Conservation (phyloP, 2,113 vertebrate species). For the Labrus mixtus region DNA sequence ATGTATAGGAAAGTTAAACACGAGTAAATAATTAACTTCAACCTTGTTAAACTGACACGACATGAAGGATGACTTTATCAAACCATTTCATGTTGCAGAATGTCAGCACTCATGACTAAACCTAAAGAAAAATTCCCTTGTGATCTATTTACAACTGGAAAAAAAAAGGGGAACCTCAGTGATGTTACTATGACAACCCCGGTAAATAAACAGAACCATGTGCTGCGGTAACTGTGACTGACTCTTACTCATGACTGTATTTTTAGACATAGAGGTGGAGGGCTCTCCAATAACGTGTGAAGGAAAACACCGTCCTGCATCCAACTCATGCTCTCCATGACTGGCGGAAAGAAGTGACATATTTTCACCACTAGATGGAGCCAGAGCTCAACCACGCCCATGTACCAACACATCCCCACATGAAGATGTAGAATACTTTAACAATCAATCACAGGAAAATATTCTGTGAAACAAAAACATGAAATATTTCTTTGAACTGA, state of each 20-base stretch:
- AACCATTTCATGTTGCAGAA: not conserved
- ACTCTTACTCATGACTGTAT: slow-evolving; percentile 67
- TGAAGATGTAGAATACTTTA: not conserved
- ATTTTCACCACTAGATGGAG: slow-evolving; percentile 63
- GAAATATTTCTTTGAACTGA: too few relatives aligned
- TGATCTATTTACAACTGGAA: slow-evolving; percentile 43
- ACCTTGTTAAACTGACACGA: not conserved
- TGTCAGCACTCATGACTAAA: not conserved
- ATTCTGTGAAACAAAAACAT: too few relatives aligned
- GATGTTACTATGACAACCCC: slow-evolving; percentile 54
- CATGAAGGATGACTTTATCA: too few relatives aligned
- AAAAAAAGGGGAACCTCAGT: slow-evolving; percentile 62
- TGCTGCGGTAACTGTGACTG: slow-evolving; percentile 28
- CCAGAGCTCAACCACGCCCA: slow-evolving; percentile 36
- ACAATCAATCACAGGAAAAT: too few relatives aligned
- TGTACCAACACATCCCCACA: not conserved
- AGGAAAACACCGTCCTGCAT: slow-evolving; percentile 45
- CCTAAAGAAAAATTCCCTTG: not conserved
- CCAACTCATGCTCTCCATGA: not conserved
- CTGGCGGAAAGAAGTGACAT: not conserved
- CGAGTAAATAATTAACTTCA: too few relatives aligned
- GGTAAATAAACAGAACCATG: slow-evolving; percentile 62
- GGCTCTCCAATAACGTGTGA: slow-evolving; percentile 44
- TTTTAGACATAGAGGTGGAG: slow-evolving; percentile 50
- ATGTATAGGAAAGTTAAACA: too few relatives aligned